A percentile compares a stretch with the other conserved stretches of the same genome.
phyloP scores from a whole-genome alignment of 2,797 vertebrate species.

The Melanotaenia maccullochi region DNA sequence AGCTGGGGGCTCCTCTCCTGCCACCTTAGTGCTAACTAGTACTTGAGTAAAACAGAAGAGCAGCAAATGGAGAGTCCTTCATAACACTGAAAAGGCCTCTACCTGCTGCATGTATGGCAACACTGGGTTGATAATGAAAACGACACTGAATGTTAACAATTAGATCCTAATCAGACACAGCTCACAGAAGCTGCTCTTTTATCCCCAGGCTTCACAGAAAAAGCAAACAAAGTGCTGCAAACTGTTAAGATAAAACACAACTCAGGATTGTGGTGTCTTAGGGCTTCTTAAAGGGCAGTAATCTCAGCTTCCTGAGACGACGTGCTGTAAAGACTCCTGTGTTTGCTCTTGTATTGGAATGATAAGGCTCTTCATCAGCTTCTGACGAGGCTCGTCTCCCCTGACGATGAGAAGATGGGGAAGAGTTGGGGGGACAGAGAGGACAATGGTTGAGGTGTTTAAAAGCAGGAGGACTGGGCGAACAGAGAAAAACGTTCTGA shows the following conservation, averaged over 20 bases:
- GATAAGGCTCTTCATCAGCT: slow-evolving; percentile 71
- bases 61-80: slow-evolving; percentile 73
- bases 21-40: slow-evolving; percentile 86
- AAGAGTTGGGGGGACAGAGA: slow-evolving; percentile 27
- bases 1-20: slow-evolving; percentile 81
- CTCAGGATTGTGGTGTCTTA: slow-evolving; percentile 79
- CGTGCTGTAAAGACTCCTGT: slow-evolving; percentile 70
- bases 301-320: slow-evolving; percentile 67
- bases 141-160: slow-evolving; percentile 87
- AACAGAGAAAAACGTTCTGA: slow-evolving; percentile 15
- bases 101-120: slow-evolving; percentile 73
- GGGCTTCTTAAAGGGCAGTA: slow-evolving; percentile 76
- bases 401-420: slow-evolving; percentile 46
- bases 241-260: slow-evolving; percentile 85
- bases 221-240: slow-evolving; percentile 88
- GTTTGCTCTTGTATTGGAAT: slow-evolving; percentile 79
- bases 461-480: slow-evolving; percentile 8
- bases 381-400: slow-evolving; percentile 60
- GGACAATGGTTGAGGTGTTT: slow-evolving; percentile 29
- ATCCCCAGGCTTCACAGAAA: slow-evolving; percentile 92
- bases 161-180: slow-evolving; percentile 94
- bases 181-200: slow-evolving; percentile 89
- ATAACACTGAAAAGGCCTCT: slow-evolving; percentile 73
- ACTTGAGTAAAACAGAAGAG: slow-evolving; percentile 81
- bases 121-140: slow-evolving; percentile 74